Percentiles rank a stretch among this genome's conserved stretches.
Conservation (phyloP, 2,888 invertebrate species). For the Acanthosoma haemorrhoidale region DNA sequence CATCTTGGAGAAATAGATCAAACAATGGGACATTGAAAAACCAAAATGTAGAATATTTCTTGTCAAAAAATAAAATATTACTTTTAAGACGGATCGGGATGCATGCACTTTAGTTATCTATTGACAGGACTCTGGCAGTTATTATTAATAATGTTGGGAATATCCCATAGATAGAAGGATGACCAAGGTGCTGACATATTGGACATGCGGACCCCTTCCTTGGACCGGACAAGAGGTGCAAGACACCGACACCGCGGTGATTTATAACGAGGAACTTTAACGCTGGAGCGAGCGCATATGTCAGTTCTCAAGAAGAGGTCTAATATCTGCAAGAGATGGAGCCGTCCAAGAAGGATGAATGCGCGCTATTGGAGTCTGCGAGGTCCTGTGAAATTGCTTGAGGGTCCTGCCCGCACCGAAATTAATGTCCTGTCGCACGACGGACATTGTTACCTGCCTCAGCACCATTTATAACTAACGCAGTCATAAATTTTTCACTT, state of each 20-base stretch:
- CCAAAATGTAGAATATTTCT: no score
- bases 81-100: no score
- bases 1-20: no score
- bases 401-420: neutral
- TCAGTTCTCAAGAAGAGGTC: neutral
- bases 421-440: slow-evolving; percentile 8
- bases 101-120: no score
- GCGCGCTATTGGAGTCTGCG: neutral
- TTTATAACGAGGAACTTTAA: neutral
- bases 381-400: slow-evolving; percentile 12
- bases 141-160: no score
- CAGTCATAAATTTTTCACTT: slow-evolving; percentile 24
- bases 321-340: neutral
- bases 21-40: no score
- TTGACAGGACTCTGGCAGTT: no score
- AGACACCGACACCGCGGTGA: neutral
- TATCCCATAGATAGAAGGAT: no score
- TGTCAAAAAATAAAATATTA: no score
- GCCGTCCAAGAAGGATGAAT: slow-evolving; percentile 2
- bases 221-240: no score
- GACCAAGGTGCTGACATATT: no score
- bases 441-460: slow-evolving; percentile 2
- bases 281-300: neutral
- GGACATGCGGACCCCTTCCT: neutral
- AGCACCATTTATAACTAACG: neutral